phyloP scores from a whole-genome alignment of 2,113 vertebrate genomes.

The Pelvicachromis taeniatus region DNA sequence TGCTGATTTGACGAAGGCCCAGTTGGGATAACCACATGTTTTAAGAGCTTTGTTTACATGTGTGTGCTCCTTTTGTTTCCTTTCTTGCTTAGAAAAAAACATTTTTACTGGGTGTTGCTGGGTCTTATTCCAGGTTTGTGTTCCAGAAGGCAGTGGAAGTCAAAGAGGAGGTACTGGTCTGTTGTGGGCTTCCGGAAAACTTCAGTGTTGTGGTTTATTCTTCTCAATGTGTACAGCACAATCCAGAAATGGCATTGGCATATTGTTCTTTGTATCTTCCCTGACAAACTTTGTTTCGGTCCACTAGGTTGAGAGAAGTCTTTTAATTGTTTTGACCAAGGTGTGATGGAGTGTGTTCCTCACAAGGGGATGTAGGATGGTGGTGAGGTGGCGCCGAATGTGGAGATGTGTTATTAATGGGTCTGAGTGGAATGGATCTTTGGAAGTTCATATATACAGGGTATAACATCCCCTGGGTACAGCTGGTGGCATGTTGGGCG shows the following conservation, averaged over 20 bases:
- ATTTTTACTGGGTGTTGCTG: not conserved
- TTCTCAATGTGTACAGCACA: not conserved
- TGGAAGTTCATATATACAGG: not conserved
- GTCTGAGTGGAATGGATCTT: not conserved
- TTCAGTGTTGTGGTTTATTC: not conserved
- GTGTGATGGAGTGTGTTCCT: not conserved
- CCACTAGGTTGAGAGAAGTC: not conserved
- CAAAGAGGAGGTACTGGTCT: not conserved
- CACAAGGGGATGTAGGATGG: not conserved
- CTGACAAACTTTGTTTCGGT: fast-evolving
- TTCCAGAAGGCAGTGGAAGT: not conserved
- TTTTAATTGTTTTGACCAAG: not conserved
- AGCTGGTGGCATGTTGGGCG: not conserved
- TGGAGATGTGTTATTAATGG: not conserved
- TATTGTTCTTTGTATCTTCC: not conserved
- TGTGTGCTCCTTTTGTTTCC: not conserved
- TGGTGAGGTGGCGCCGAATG: not conserved
- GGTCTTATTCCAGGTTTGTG: not conserved
- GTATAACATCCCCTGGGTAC: not conserved
- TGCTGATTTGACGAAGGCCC: not conserved
- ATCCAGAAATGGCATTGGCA: not conserved
- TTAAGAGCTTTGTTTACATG: not conserved
- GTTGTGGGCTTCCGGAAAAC: not conserved
- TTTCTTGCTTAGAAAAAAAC: not conserved
- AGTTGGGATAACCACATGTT: not conserved